Conservation (phyloP, 1,140 invertebrate species). For the Drosophila kikkawai region DNA sequence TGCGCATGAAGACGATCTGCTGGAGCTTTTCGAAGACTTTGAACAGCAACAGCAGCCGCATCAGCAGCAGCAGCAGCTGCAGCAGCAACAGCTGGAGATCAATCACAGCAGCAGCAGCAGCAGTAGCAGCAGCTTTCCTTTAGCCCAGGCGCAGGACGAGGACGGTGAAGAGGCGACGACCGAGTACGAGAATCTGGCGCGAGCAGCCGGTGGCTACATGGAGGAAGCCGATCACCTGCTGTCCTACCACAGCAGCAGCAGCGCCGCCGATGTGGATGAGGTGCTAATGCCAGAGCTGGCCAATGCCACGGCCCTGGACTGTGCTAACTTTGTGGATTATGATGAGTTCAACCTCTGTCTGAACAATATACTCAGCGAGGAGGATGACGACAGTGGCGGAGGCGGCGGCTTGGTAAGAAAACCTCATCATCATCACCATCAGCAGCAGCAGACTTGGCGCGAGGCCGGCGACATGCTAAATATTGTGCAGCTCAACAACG, state of each 20-base stretch:
- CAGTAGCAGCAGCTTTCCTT: conserved; percentile 64
- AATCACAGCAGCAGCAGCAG: conserved; percentile 18
- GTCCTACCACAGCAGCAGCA: conserved; percentile 59
- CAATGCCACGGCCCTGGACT: conserved; percentile 63
- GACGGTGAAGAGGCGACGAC: conserved; percentile 30
- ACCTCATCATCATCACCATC: conserved; percentile 12
- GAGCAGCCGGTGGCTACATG: conserved; percentile 47
- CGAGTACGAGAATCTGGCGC: conserved; percentile 34
- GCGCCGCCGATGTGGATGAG: conserved; percentile 43
- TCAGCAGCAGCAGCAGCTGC: conserved; percentile 28
- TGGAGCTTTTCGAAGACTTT: conserved; percentile 67
- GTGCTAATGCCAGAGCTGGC: conserved; percentile 68
- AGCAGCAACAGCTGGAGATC: conserved; percentile 39
- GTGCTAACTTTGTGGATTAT: conserved; percentile 77
- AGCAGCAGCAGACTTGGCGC: conserved; percentile 46
- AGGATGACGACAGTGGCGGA: conserved; percentile 52
- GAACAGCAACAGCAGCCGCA: conserved; percentile 39
- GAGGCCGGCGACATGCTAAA: conserved; percentile 64
- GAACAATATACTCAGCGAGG: conserved; percentile 77
- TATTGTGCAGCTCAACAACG: conserved; percentile 67
- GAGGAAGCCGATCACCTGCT: conserved; percentile 50
- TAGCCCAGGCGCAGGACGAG: conserved; percentile 78
- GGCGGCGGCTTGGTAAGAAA: conserved; percentile 14
- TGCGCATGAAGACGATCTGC: conserved; percentile 62
- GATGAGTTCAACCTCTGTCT: conserved; percentile 82